These are phyloP conservation scores for Amaurobius ferox DNA, from an alignment of 2,888 invertebrate species.

Conservation along the genomic window DNA sequence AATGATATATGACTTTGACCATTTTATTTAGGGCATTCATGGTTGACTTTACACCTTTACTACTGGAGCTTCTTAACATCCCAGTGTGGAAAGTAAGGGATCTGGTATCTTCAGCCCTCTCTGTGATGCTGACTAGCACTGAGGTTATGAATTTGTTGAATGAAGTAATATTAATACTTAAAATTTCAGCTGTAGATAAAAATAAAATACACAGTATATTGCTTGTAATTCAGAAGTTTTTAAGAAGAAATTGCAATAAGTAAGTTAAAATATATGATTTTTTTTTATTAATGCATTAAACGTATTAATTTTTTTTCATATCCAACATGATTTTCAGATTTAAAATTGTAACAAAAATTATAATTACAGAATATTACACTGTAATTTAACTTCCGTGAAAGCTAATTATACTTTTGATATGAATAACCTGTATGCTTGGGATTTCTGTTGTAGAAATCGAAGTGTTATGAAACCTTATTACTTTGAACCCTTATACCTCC, in stretches of 20 bases:
- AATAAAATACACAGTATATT: constrained; percentile 44
- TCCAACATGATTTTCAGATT: no score
- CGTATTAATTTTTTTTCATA: no score
- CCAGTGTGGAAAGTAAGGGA: constrained; percentile 65
- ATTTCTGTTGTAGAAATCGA: no score
- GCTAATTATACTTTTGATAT: no score
- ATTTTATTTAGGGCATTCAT: constrained; percentile 14
- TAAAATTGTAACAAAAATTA: no score
- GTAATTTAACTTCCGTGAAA: no score
- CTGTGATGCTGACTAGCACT: constrained; percentile 22
- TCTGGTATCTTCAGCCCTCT: constrained; percentile 50
- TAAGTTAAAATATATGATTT: background rate
- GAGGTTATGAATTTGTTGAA: constrained; percentile 1
- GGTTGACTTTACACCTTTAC: constrained; percentile 38
- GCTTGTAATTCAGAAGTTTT: constrained; percentile 26
- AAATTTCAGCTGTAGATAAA: background rate
- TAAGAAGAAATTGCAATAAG: constrained; percentile 19
- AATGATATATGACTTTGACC: background rate
- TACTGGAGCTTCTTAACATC: constrained; percentile 40
- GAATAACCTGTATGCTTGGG: no score
- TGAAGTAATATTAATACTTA: background rate
- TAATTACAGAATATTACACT: no score
- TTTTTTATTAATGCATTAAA: no score
- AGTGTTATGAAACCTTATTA: no score
- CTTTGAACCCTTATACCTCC: no score